Evolutionary conservation across 92 coral and sea anemone genomes (phyloP).

Genomic region (Bergia puertoricense): DNA sequence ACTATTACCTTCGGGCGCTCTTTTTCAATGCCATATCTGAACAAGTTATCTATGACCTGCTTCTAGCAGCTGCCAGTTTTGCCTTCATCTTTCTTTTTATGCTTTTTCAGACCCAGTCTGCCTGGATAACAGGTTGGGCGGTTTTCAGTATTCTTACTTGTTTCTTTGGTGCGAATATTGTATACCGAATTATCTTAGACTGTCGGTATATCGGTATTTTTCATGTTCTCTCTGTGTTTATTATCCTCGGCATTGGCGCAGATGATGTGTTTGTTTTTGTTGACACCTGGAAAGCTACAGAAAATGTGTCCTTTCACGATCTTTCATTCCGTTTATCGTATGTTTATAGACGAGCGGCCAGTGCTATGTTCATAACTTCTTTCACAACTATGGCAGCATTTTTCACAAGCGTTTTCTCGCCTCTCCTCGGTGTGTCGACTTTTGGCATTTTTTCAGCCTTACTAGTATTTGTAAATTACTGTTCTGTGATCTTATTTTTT

Average conservation of each 20-base stretch:
- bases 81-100: slow-evolving; percentile 86
- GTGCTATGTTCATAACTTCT: slow-evolving; percentile 94
- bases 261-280: slow-evolving; percentile 96
- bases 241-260: slow-evolving; percentile 92
- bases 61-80: slow-evolving; percentile 93
- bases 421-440: slow-evolving; percentile 91
- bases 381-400: slow-evolving; percentile 93
- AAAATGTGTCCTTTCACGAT: slow-evolving; percentile 60
- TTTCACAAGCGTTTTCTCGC: slow-evolving; percentile 90
- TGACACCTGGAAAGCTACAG: slow-evolving; percentile 90
- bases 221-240: slow-evolving; percentile 95
- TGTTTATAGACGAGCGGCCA: slow-evolving; percentile 87
- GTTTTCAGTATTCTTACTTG: slow-evolving; percentile 89
- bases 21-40: slow-evolving; percentile 88
- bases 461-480: slow-evolving; percentile 86
- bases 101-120: slow-evolving; percentile 87
- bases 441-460: slow-evolving; percentile 94
- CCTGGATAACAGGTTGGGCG: slow-evolving; percentile 97
- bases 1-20: slow-evolving; percentile 81
- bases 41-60: slow-evolving; percentile 90
- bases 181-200: slow-evolving; percentile 83
- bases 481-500: slow-evolving; percentile 84
- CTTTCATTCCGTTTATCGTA: slow-evolving; percentile 78
- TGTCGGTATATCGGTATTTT: slow-evolving; percentile 94
- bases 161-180: slow-evolving; percentile 86